These are phyloP conservation scores for Amphiprion percula DNA, from an alignment of 2,113 vertebrate species.

Conservation along the genomic window DNA sequence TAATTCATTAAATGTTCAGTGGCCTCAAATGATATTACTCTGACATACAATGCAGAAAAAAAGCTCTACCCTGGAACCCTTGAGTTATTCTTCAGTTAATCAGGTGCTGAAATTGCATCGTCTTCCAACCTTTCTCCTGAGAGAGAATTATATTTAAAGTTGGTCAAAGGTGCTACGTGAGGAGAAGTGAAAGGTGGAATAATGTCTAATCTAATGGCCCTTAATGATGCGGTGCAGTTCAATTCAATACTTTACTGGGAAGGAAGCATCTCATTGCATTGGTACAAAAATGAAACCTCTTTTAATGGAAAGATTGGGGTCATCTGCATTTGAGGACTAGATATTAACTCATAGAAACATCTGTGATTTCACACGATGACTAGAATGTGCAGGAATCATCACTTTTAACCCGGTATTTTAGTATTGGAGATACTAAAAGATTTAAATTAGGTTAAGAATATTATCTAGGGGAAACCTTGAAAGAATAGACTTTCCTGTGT, in stretches of 20 bases:
- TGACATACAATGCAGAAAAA: too few species aligned
- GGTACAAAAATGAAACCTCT: too few species aligned
- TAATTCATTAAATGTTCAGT: too few species aligned
- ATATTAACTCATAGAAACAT: background rate
- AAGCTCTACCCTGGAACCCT: background rate
- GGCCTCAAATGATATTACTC: too few species aligned
- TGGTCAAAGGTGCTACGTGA: background rate
- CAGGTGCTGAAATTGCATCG: conserved; percentile 19
- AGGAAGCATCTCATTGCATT: background rate
- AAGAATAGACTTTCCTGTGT: background rate
- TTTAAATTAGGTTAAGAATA: too few species aligned
- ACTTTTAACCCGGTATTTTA: too few species aligned
- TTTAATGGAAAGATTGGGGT: background rate
- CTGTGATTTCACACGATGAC: background rate
- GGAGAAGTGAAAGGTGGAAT: conserved; percentile 4
- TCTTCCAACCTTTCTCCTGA: background rate
- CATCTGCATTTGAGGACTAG: background rate
- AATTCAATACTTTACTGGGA: background rate
- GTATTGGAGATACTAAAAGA: too few species aligned
- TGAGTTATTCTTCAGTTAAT: background rate
- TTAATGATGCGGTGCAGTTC: conserved; percentile 54
- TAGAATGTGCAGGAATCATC: background rate
- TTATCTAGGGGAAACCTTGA: too few species aligned
- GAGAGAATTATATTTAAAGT: conserved; percentile 4
- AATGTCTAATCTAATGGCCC: conserved; percentile 35